Conservation (phyloP, 2,113 vertebrate genomes). For the Arvicanthis niloticus region DNA sequence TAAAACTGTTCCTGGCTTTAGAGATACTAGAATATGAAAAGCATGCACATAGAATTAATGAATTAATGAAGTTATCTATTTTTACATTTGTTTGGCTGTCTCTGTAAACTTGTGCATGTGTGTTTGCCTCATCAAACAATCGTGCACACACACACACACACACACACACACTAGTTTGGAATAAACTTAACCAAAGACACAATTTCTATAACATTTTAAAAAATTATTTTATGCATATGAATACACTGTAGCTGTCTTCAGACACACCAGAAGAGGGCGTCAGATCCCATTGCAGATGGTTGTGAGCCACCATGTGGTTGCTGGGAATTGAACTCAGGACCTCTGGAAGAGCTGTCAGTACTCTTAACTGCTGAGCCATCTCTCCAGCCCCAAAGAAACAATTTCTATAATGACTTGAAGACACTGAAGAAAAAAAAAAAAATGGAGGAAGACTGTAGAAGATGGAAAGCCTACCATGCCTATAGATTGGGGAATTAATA, state of each 20-base stretch:
- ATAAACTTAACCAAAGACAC: not conserved
- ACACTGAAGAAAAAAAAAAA: not conserved
- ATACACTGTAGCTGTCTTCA: too few relatives aligned
- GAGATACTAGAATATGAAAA: not conserved
- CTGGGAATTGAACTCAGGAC: too few relatives aligned
- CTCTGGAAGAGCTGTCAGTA: too few relatives aligned
- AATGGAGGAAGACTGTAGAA: not conserved
- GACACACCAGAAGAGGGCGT: too few relatives aligned
- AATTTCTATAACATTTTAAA: not conserved
- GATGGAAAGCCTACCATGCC: not conserved
- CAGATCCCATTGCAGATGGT: too few relatives aligned
- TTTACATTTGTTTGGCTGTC: not conserved
- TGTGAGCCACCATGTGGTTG: too few relatives aligned
- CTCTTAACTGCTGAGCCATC: too few relatives aligned
- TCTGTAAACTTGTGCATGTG: not conserved
- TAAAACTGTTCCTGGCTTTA: conserved; percentile 8
- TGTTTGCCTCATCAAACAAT: not conserved
- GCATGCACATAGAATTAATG: not conserved
- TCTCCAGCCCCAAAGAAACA: not conserved
- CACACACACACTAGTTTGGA: not conserved
- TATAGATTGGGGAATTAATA: not conserved
- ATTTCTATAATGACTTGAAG: not conserved
- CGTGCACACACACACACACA: not conserved
- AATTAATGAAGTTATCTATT: not conserved
- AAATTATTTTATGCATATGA: too few relatives aligned